Evolutionary conservation across 1,140 invertebrate genomes (phyloP), one percentile per base, ranked within the genome.

Genomic region (Panagrolaimus sp.): DNA sequence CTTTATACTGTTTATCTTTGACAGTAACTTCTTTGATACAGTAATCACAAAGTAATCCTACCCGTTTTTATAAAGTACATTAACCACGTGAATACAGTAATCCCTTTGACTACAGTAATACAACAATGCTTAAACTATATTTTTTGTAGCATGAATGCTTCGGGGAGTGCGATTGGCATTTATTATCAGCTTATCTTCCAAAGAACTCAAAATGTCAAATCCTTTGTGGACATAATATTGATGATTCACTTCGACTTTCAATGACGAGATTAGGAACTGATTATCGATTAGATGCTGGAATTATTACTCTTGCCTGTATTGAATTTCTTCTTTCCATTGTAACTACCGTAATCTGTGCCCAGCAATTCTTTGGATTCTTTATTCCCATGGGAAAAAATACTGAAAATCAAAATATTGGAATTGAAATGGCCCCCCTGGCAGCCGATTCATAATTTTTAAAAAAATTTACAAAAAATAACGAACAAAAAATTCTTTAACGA

Each of bases 151-250:
- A 73, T 43, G 73, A 78, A 72, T 78, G 77, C 46, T 78, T 67
- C 65, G 77, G 77, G 2, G 65, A 76, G 68, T 78, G 77, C 63
- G 77, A 78, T 67, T 78, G 77, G 77, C 77, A 78, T 58, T 69
- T 78, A 14, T 67, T 78, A 14, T 73, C 73, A 28, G 68, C 73
- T 17, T 67, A 63, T 46, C 32, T 78, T n/a, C 76, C 77, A n/a
- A 63, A 76, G 38, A 71, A 78, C 66, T 71, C 68, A 63, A 68
- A 70, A 48, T 78, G 77, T 68, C 77, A 78, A 65, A 78, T 78
- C 21, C 62, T 78, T 15, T 78, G 77, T 48, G 77, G 77, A 21
- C 69, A 70, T 26, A 68, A 71, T 55, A 73, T 78, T 43, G 71
- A 73, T 68, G 73, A 76, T 38, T 76, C 78, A 17, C 66, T 65